These are phyloP conservation scores for Cyanocitta stelleri DNA, from an alignment of 2,113 vertebrate genomes.

Conservation along the genomic window DNA sequence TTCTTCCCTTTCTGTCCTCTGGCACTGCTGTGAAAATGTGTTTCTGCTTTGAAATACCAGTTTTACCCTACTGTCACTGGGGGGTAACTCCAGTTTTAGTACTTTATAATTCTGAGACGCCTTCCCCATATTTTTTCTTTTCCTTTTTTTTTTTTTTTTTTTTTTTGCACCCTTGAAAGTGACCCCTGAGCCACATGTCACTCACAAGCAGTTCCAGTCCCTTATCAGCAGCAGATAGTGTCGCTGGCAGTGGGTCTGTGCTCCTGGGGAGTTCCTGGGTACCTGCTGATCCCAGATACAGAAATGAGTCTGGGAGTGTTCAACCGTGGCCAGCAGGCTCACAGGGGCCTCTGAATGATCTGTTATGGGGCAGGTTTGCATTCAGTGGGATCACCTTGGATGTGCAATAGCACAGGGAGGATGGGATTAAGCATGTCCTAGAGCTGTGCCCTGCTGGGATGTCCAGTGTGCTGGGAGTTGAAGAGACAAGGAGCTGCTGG, in stretches of 20 bases:
- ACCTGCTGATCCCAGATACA: neutral
- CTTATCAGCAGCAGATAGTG: neutral
- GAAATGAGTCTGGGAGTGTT: neutral
- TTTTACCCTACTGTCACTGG: neutral
- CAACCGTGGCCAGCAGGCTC: neutral
- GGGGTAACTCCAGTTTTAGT: neutral
- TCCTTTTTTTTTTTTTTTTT: neutral
- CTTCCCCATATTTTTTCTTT: neutral
- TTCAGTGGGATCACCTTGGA: fast-evolving
- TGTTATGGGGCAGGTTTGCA: fast-evolving
- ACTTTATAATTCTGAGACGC: neutral
- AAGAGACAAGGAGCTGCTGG: neutral
- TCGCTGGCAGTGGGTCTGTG: neutral
- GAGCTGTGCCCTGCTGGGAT: neutral
- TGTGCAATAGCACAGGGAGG: neutral
- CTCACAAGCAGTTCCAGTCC: neutral
- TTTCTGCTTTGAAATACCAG: neutral
- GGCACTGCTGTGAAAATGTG: neutral
- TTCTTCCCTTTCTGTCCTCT: neutral
- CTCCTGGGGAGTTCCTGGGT: neutral
- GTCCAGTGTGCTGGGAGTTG: neutral
- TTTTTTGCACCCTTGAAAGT: neutral
- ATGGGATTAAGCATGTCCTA: neutral
- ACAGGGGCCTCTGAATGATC: neutral
- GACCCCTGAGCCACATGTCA: neutral